Base-by-base conservation (phyloP, 2,888 invertebrate genomes). In the Ecliptopera silaceata region DNA sequence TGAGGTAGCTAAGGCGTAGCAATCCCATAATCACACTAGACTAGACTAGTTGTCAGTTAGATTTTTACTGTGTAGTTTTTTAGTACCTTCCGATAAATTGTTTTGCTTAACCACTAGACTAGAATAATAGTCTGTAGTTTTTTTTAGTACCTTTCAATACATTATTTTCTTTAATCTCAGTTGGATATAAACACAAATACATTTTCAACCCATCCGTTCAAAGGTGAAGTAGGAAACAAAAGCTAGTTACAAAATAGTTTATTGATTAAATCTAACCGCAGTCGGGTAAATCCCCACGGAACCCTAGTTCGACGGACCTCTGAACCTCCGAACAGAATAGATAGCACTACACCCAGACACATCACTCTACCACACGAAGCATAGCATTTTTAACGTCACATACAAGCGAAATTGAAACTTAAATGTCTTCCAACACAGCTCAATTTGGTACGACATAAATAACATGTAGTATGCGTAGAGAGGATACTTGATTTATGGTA, bases 191-290 rank as follows among this genome's bases (percentile, higher is more conserved):
- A 34, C 10, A 36, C 36, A 36, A 39, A 22, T 1, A 22, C 17
- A 41, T 22, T 2, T 10, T 36, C 4, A 20, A 26, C 18, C 29
- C 15, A 10, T 12, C 12, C 12, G 18, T 12, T 15, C 8, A 18
- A 2, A 20, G 31, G 12, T 31, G 38, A 56, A 41, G 22, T 11
- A 39, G 26, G 32, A 2, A 22, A 31, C 49, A 32, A 39, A 34
- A 49, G 44, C 44, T 50, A 45, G 38, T 42, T 51, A 38, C 44
- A 39, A 43, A 57, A 58, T 45, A 52, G 56, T 51, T 46, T 51
- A 56, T 56, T 56, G 56, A 56, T 56, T 56, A 46, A 56, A 56
- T 56, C 46, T 36, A 34, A 56, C 56, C 56, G 18, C 56, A 51
- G 34, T 50, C 18, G 46, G 56, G 45, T 51, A 46, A 56, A 34